Evolutionary conservation across 2,888 invertebrate genomes (phyloP).

Genomic region (Branchellion lobata): DNA sequence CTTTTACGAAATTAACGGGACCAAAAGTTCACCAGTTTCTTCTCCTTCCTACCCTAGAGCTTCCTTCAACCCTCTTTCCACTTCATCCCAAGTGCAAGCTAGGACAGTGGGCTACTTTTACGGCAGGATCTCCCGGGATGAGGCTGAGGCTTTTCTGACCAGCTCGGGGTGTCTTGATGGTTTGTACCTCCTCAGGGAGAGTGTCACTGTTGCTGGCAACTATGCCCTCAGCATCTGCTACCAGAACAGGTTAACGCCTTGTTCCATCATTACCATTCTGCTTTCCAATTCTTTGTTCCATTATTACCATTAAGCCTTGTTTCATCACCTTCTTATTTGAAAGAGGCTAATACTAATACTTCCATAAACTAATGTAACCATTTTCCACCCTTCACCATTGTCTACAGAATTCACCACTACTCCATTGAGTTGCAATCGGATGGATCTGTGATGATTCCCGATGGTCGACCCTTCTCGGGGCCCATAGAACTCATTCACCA

Average conservation of each 20-base stretch:
- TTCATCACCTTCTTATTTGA: no score
- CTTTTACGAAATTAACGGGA: no score
- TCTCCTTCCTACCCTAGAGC: not conserved
- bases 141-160: conserved; percentile 59
- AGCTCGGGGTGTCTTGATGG: conserved; percentile 56
- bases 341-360: no score
- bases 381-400: no score
- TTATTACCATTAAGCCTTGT: no score
- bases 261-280: no score
- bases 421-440: conserved; percentile 60
- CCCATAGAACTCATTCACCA: conserved; percentile 61
- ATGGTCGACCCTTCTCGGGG: conserved; percentile 58
- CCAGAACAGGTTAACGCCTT: conserved; percentile 54
- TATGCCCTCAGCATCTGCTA: conserved; percentile 61
- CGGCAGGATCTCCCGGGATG: conserved; percentile 62
- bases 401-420: conserved; percentile 61
- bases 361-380: no score
- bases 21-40: not conserved
- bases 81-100: conserved; percentile 33
- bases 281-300: not conserved
- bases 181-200: conserved; percentile 60
- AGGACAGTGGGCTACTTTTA: conserved; percentile 57
- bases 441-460: conserved; percentile 60
- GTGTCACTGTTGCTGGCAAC: conserved; percentile 59
- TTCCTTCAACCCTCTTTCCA: not conserved